phyloP scores from a whole-genome alignment of 2,797 vertebrate species.

The Jordanella pulchra region DNA sequence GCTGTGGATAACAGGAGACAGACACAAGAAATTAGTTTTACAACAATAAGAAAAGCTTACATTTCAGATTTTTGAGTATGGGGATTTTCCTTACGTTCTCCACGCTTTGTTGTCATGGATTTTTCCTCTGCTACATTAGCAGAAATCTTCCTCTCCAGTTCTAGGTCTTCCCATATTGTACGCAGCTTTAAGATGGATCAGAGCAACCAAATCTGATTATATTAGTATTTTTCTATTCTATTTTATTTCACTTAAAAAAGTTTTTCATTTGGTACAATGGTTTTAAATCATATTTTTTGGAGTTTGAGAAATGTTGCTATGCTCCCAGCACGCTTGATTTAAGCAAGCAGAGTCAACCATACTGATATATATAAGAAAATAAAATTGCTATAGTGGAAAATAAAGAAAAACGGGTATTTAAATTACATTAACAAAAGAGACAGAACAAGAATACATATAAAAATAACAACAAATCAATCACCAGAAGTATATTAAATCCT shows the following conservation, averaged over 20 bases:
- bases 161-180: constrained; percentile 66
- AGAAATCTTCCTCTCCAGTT: constrained; percentile 69
- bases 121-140: constrained; percentile 66
- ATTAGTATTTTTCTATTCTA: not conserved
- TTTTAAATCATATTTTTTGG: not conserved
- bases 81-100: constrained; percentile 67
- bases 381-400: not conserved
- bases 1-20: constrained; percentile 56
- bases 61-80: not conserved
- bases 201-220: constrained; percentile 3
- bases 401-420: not conserved
- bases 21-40: not conserved
- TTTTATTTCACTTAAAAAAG: not conserved
- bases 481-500: not conserved
- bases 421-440: not conserved
- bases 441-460: not conserved
- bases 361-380: not conserved
- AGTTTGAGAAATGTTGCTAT: constrained; percentile 6
- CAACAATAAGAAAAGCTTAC: not conserved
- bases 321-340: not conserved
- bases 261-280: not conserved
- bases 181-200: constrained; percentile 64
- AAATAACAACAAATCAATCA: not conserved
- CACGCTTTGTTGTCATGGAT: constrained; percentile 70
- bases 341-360: not conserved